A percentile compares a stretch with the other conserved stretches of the same genome.
Conservation (phyloP, 1,140 invertebrate genomes). For the Potamilus streckersoni region DNA sequence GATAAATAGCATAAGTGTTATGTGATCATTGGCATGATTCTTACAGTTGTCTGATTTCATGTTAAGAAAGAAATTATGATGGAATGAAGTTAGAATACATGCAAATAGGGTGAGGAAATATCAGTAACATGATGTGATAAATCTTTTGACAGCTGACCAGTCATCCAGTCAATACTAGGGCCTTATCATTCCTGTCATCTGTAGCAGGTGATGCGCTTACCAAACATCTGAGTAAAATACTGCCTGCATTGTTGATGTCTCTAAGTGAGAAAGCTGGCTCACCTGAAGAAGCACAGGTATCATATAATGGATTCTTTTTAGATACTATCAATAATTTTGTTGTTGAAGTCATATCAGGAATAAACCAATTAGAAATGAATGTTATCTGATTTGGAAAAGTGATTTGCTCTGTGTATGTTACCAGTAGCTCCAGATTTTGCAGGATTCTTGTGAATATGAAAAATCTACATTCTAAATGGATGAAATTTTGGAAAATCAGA, state of each 20-base stretch:
- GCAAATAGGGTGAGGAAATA: too few relatives aligned
- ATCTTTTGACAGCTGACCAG: conserved; percentile 78
- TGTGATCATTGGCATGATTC: too few relatives aligned
- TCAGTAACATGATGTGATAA: background rate
- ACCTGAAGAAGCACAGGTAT: conserved; percentile 65
- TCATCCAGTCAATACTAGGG: conserved; percentile 89
- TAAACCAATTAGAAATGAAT: background rate
- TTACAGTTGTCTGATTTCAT: background rate
- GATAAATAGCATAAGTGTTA: too few relatives aligned
- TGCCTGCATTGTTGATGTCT: conserved; percentile 88
- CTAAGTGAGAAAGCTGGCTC: conserved; percentile 75
- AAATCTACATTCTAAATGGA: background rate
- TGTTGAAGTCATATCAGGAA: background rate
- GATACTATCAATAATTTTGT: background rate
- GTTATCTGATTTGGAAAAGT: background rate
- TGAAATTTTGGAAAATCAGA: too few relatives aligned
- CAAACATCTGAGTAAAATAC: conserved; percentile 88
- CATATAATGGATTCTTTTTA: background rate
- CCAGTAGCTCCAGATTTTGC: background rate
- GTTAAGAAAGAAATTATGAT: background rate
- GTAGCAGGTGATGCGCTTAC: conserved; percentile 94
- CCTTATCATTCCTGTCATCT: conserved; percentile 89
- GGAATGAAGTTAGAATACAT: background rate
- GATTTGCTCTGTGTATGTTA: background rate
- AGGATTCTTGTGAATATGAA: background rate